Conservation (phyloP, 2,888 invertebrate genomes). For the Biston betularia region DNA sequence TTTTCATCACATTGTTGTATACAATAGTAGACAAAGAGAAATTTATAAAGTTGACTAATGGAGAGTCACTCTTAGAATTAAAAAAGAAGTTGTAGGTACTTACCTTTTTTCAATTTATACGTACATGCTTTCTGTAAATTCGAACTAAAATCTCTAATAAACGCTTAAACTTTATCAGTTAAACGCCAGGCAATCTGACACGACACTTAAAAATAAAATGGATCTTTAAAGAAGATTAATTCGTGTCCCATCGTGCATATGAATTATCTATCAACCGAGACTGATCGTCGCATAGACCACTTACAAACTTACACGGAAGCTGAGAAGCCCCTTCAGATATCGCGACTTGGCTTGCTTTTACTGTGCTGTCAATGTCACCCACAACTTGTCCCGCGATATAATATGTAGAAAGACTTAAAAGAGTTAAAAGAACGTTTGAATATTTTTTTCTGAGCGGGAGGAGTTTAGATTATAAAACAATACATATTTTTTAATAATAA, state of each 20-base stretch:
- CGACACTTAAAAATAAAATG: constrained; percentile 59
- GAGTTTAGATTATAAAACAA: too few species aligned
- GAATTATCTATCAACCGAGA: constrained; percentile 70
- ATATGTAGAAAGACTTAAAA: too few species aligned
- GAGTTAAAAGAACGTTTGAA: too few species aligned
- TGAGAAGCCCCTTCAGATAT: constrained; percentile 40
- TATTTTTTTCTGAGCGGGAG: too few species aligned
- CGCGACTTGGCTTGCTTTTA: not conserved
- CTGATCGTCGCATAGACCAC: constrained; percentile 67
- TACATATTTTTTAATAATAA: too few species aligned
- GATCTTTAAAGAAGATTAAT: constrained; percentile 63
- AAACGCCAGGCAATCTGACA: constrained; percentile 59
- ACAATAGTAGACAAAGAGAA: too few species aligned
- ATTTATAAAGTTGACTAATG: too few species aligned
- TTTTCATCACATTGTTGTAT: too few species aligned
- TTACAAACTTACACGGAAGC: constrained; percentile 67
- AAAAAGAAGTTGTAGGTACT: not conserved
- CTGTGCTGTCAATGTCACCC: too few species aligned
- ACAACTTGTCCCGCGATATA: too few species aligned
- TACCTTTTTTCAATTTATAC: not conserved
- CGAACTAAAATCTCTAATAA: constrained; percentile 17
- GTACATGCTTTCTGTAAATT: constrained; percentile 2
- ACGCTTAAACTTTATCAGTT: constrained; percentile 57
- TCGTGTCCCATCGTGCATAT: constrained; percentile 61
- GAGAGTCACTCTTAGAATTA: too few species aligned